Conservation (phyloP, 1,140 invertebrate genomes). For the Phortica variegata region DNA sequence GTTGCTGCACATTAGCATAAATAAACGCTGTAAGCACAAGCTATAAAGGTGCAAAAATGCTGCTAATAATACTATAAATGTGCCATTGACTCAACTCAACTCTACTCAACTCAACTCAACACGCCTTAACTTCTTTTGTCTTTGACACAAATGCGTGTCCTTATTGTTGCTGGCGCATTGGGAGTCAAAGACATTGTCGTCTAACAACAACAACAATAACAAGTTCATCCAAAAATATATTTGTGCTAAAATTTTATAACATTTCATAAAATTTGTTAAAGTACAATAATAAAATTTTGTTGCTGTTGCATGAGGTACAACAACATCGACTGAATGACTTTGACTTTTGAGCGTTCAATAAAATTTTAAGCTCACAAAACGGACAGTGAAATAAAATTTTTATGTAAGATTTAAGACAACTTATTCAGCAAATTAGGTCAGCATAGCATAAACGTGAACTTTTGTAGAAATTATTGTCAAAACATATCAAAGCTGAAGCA, state of each 20-base stretch:
- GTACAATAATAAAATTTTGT: conserved; percentile 55
- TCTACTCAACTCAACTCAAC: too few species aligned
- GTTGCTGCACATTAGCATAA: conserved; percentile 41
- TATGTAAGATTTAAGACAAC: too few species aligned
- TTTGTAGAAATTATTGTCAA: too few species aligned
- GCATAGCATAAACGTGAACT: too few species aligned
- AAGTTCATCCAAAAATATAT: conserved; percentile 23
- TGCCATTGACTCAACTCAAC: conserved; percentile 10
- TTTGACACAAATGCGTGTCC: too few species aligned
- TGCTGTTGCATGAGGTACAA: conserved; percentile 27
- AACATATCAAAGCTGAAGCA: too few species aligned
- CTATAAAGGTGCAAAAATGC: conserved; percentile 55
- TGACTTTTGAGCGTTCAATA: too few species aligned
- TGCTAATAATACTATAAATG: conserved; percentile 43
- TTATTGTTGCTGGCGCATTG: too few species aligned
- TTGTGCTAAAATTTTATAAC: conserved; percentile 49
- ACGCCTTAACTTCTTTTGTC: too few species aligned
- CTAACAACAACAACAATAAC: conserved; percentile 33
- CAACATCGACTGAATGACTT: conserved; percentile 13
- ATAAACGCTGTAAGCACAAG: conserved; percentile 49
- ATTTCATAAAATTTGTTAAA: conserved; percentile 45
- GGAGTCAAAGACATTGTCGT: conserved; percentile 3
- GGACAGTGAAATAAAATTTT: too few species aligned
- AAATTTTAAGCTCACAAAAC: too few species aligned
- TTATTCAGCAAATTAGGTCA: too few species aligned